phyloP scores from a whole-genome alignment of 2,113 vertebrate genomes.

The Anoura caudifer region DNA sequence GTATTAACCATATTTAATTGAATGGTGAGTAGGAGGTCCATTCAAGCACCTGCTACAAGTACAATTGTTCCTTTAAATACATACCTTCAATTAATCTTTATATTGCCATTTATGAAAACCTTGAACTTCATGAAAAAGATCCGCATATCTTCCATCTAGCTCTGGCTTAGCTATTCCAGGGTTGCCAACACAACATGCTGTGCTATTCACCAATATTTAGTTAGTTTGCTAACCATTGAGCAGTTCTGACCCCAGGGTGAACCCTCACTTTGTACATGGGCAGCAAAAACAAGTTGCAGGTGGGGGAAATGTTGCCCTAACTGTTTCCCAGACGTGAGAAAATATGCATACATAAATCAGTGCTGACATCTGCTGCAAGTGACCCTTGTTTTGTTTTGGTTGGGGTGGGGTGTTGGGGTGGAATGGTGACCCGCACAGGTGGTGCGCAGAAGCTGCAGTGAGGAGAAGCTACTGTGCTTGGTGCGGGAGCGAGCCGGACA shows the following conservation, averaged over 20 bases:
- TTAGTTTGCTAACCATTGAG: background rate
- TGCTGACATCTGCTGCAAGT: constrained; percentile 14
- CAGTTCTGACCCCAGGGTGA: background rate
- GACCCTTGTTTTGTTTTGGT: constrained; percentile 49
- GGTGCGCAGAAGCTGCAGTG: constrained; percentile 87
- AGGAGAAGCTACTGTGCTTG: constrained; percentile 95
- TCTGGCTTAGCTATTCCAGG: background rate
- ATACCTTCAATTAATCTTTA: background rate
- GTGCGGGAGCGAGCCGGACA: constrained; percentile 93
- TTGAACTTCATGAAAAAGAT: background rate
- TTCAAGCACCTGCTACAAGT: background rate
- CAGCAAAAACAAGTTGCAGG: background rate
- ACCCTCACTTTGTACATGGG: background rate
- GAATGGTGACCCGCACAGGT: constrained; percentile 84
- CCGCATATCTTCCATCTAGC: background rate
- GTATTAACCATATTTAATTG: background rate
- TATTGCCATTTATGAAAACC: background rate
- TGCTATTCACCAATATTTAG: too few species aligned
- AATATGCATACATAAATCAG: background rate
- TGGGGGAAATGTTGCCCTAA: background rate
- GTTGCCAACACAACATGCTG: too few species aligned
- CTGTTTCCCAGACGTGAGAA: background rate
- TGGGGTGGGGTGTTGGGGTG: constrained; percentile 66
- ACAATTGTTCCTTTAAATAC: background rate
- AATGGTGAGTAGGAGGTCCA: background rate